These are phyloP conservation scores for Ditylenchus dipsaci DNA, from an alignment of 1,140 invertebrate genomes.

Conservation along the genomic window DNA sequence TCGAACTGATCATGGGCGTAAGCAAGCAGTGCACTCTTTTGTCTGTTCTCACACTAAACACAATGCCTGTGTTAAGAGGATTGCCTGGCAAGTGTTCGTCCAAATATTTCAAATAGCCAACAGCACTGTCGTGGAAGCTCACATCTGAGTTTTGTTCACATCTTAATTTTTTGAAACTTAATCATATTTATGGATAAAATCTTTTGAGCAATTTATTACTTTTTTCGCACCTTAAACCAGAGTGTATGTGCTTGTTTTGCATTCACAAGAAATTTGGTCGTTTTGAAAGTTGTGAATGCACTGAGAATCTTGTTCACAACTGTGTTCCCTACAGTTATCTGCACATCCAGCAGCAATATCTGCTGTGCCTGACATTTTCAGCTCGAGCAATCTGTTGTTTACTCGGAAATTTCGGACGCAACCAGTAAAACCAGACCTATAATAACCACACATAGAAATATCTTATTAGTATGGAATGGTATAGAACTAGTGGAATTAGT, in stretches of 20 bases:
- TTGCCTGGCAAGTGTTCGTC: slow-evolving; percentile 25
- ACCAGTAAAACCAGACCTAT: slow-evolving; percentile 32
- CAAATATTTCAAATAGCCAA: slow-evolving; percentile 46
- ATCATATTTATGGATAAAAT: neutral
- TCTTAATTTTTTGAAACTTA: slow-evolving; percentile 43
- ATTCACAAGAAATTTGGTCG: slow-evolving; percentile 36
- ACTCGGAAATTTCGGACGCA: slow-evolving; percentile 39
- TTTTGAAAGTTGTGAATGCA: slow-evolving; percentile 49
- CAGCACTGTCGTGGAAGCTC: slow-evolving; percentile 50
- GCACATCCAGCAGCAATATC: slow-evolving; percentile 29
- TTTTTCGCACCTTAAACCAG: slow-evolving; percentile 41
- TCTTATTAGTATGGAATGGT: too few species aligned
- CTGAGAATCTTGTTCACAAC: slow-evolving; percentile 35
- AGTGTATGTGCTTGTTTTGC: slow-evolving; percentile 41
- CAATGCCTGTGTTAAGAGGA: slow-evolving; percentile 54
- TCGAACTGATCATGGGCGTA: slow-evolving; percentile 59
- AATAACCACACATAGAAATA: too few species aligned
- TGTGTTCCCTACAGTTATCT: slow-evolving; percentile 27
- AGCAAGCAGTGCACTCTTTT: slow-evolving; percentile 51
- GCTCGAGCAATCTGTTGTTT: slow-evolving; percentile 20
- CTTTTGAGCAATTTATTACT: too few species aligned
- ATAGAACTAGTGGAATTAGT: too few species aligned
- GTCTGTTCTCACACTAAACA: slow-evolving; percentile 58
- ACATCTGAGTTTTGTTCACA: slow-evolving; percentile 57
- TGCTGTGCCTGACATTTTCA: slow-evolving; percentile 20